Base-by-base conservation (phyloP, 1,140 invertebrate genomes). In the Aphaenogaster ashmeadi region DNA sequence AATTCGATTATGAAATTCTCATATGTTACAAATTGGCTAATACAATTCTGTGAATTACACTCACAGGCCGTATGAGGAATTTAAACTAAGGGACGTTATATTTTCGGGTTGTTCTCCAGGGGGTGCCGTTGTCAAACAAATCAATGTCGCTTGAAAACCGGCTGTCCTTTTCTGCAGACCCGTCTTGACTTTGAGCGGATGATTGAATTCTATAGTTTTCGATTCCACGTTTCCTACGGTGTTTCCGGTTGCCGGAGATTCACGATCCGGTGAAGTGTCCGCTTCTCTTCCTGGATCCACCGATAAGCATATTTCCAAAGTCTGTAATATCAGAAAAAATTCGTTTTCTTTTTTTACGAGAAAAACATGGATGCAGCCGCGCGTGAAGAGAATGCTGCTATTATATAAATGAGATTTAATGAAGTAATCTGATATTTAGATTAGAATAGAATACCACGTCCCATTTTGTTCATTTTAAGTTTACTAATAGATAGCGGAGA, bases 61-160 rank as follows among this genome's bases (percentile, higher is more conserved):
- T 98, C 96, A 99, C 98, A 99, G 96, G 94, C 99, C 99, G 96
- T 99, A 99, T 41, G 98, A 98, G 89, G 99, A 99, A 95, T 99
- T 99, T 93, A 99, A 96, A 92, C 98, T 97, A 92, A 99, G 97
- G 85, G 98, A 97, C 81, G 98, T 98, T 78, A 99, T 98, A 93
- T 97, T 97, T 90, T 98, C 97, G 47, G 98, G 97, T 67, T 97
- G 96, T 94, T 98, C 97, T 80, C 97, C 97, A 92, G 98, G 98
- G 77, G 97, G 96, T 95, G 98, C 98, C 36, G 97, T 97, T 67
- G 98, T 98, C 88, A 99, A 95, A 96, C 99, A 99, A 89, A 99
- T 98, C 69, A 99, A 96, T 91, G 99, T 98, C 8, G 99, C 98
- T 96, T 99, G 99, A 96, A 99, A 99, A 86, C 99, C 99, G 27